phyloP scores from a whole-genome alignment of 2,797 vertebrate genomes.

The Pterois miles region DNA sequence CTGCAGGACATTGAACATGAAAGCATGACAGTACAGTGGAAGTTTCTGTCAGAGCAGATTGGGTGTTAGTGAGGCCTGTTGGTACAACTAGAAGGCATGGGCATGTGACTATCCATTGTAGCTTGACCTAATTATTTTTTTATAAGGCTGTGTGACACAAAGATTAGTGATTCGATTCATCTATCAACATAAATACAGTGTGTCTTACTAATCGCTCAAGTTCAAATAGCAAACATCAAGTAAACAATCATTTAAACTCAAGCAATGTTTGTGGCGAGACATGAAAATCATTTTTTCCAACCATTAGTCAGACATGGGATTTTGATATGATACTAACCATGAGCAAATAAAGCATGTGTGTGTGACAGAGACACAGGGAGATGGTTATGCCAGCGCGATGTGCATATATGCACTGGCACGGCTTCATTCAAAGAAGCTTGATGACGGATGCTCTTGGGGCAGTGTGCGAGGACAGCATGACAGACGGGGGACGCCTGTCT shows the following conservation, averaged over 20 bases:
- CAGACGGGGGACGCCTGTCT: conserved; percentile 20
- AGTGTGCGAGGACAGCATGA: not conserved
- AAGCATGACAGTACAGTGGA: not conserved
- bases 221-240: conserved; percentile 1
- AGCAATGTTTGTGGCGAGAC: not conserved
- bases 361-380: not conserved
- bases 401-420: not conserved
- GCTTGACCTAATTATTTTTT: not conserved
- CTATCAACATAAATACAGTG: not conserved
- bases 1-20: conserved; percentile 12
- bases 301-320: not conserved
- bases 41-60: not conserved
- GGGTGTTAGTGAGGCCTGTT: not conserved
- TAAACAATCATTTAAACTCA: not conserved
- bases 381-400: not conserved
- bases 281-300: conserved; percentile 20
- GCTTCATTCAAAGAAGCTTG: conserved; percentile 3
- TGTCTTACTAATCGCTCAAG: not conserved
- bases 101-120: not conserved
- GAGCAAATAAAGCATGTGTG: not conserved
- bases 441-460: conserved; percentile 18
- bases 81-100: not conserved
- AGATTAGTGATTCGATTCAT: not conserved
- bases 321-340: not conserved
- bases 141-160: not conserved